Evolutionary conservation across 2,797 vertebrate species (phyloP), one percentile per base, ranked within the genome.

Genomic region (Falco rusticolus): DNA sequence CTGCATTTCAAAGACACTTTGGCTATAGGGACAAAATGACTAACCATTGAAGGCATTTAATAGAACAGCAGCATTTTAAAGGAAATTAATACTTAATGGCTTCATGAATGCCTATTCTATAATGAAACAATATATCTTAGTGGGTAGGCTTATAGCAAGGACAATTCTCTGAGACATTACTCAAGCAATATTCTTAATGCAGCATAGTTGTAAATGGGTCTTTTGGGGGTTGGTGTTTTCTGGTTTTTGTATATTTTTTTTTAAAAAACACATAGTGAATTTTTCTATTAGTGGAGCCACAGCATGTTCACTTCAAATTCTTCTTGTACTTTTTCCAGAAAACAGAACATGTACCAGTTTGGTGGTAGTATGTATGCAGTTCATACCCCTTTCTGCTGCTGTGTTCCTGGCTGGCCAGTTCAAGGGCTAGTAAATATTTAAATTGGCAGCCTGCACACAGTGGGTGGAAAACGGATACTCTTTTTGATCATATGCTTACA

Each of bases 341-440:
- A 20, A 13, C 15, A 83, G 87, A 83, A 41, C 69, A 22, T 20
- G 51, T 39, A 83, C 50, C 77, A 78, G 69, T 74, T 70, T 85
- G 74, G 74, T 64, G 80, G 77, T 74, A 90, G 80, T 53, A 61
- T 68, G 29, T 8, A 13, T 1, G 21, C 54, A 70, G 66, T 63
- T 31, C n/a, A 20, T 78, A 20, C 57, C 71, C 66, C 54, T 75
- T 60, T 39, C 82, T 85, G 43, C 90, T 66, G 47, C 87, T 51
- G 87, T 8, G 16, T 85, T 87, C 57, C 70, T 87, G 87, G 34
- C 93, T 93, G 82, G 83, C 81, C 96, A 87, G 47, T 72, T 90
- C 75, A 93, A 95, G 84, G 91, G 53, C 76, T 80, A 84, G 90
- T 94, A 96, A 96, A 97, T 96, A 95, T 94, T 98, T 89, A 84